phyloP scores from a whole-genome alignment of 2,888 invertebrate species.

The Corbicula japonica region DNA sequence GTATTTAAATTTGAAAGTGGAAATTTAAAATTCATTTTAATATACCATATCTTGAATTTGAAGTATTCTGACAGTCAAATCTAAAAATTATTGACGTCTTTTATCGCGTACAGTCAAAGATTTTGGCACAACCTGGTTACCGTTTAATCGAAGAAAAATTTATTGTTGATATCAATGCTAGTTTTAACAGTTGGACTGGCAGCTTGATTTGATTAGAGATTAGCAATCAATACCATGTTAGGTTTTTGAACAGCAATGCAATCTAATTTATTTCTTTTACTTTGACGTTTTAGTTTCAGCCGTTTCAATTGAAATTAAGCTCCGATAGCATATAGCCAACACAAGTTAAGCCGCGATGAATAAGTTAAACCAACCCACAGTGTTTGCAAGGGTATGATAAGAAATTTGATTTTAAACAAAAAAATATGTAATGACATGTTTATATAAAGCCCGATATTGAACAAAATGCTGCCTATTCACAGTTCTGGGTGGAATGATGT shows the following conservation, averaged over 20 bases:
- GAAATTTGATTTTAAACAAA: no score
- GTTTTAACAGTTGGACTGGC: conserved; percentile 35
- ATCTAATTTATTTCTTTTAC: conserved; percentile 30
- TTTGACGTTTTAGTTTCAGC: conserved; percentile 5
- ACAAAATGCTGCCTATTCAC: no score
- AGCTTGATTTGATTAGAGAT: conserved; percentile 21
- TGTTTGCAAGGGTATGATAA: no score
- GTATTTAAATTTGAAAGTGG: no score
- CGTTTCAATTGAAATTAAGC: conserved; percentile 23
- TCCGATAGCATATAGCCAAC: conserved; percentile 7
- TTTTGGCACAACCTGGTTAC: conserved; percentile 46
- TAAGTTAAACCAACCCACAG: no score
- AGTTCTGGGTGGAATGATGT: no score
- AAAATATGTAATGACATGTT: no score
- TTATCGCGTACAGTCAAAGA: conserved; percentile 36
- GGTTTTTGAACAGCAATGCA: conserved; percentile 25
- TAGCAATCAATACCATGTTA: conserved; percentile 30
- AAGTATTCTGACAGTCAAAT: no score
- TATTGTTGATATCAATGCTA: conserved; percentile 31
- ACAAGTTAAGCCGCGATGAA: conserved; percentile 2
- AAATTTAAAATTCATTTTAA: no score
- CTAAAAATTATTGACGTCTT: conserved; percentile 39
- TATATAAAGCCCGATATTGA: no score
- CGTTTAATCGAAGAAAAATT: conserved; percentile 33
- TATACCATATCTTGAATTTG: no score